Percentiles rank a stretch among this genome's conserved stretches.
Evolutionary conservation across 2,797 vertebrate species (phyloP).

Genomic region (Peromyscus eremicus): DNA sequence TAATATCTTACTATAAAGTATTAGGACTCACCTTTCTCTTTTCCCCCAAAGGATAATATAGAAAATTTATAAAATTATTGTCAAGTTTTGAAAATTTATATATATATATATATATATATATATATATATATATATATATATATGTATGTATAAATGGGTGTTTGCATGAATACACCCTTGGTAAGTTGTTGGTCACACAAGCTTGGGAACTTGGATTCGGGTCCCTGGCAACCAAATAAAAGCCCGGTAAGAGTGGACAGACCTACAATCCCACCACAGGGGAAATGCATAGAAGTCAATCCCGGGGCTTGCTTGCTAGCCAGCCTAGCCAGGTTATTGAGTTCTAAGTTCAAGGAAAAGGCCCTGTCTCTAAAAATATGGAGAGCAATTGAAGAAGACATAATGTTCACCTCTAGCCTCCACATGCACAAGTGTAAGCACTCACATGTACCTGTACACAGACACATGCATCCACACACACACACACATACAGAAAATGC

Average conservation of each 20-base stretch:
- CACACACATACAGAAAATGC: neutral
- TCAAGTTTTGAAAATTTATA: neutral
- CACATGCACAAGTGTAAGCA: too few species aligned
- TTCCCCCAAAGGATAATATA: neutral
- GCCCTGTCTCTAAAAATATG: neutral
- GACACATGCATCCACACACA: neutral
- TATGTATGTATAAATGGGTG: neutral
- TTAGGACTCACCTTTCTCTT: neutral
- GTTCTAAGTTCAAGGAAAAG: neutral
- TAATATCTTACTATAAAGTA: neutral
- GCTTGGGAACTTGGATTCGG: too few species aligned
- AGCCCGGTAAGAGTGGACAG: neutral
- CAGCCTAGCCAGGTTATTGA: neutral
- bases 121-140: too few species aligned
- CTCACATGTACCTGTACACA: neutral
- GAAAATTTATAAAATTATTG: neutral
- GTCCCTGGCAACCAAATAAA: neutral
- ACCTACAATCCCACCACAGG: too few species aligned
- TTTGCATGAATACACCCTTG: neutral
- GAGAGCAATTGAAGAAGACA: neutral
- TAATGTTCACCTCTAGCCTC: neutral
- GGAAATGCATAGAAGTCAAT: neutral
- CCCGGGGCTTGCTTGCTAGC: neutral
- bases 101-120: too few species aligned
- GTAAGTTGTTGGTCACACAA: neutral